Evolutionary conservation across 2,797 vertebrate species (phyloP), one percentile per base, ranked within the genome.

Genomic region (Danio kyathit): DNA sequence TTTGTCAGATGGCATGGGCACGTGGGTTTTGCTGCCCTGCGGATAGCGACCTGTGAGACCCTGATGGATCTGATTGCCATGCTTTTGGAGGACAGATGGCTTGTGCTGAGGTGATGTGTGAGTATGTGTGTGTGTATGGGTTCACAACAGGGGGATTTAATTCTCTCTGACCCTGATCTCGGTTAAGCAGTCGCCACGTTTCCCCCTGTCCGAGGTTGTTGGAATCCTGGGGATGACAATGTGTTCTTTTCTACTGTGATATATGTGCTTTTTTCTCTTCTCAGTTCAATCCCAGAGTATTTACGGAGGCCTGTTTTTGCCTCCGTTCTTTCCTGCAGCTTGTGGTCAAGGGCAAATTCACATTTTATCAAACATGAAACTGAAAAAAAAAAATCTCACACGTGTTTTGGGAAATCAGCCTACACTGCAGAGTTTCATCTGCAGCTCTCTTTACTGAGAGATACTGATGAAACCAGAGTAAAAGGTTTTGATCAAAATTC

Each of bases 21-120:
- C 67, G 83, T 90, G 88, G n/a, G 14, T 77, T 84, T 85, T 72
- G 74, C 86, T 63, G 85, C 82, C 87, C 84, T 82, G 73, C 43
- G 78, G 88, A 88, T 79, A 86, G 66, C 83, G 89, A 89, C 90
- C 90, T 79, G 80, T 48, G 76, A 64, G 85, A 86, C 90, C 85
- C 90, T 85, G 87, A 86, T 91, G 89, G 88, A 90, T 92, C 89
- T 91, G 89, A 90, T 89, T 88, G 88, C 80, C 74, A 59, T 78
- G 89, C 86, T 89, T 88, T 88, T 87, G 82, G 87, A 91, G 90
- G 90, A 91, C 92, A 93, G 92, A 93, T 94, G 92, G 93, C 87
- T 61, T 85, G 88, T 81, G 74, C 72, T 71, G 89, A 91, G 89
- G 90, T 92, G 88, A 65, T 67, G 75, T 70, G 74, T 70, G 77